phyloP scores from a whole-genome alignment of 1,140 invertebrate species.

The Micrasema minimum region DNA sequence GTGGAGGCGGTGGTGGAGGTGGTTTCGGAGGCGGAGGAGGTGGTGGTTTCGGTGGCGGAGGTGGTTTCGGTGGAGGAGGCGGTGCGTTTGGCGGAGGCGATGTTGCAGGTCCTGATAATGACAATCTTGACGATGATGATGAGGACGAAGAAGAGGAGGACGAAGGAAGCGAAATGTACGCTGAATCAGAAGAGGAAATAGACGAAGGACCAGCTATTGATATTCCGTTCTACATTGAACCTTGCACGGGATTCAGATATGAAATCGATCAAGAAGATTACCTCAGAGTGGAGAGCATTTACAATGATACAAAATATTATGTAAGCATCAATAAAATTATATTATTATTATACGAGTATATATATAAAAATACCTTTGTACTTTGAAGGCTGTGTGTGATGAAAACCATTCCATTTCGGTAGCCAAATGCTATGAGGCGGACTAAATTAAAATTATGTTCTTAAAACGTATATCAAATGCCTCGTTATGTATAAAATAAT shows the following conservation, averaged over 20 bases:
- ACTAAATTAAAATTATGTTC: no score
- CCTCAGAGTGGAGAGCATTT: conserved; percentile 83
- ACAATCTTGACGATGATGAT: conserved; percentile 12
- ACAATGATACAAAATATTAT: conserved; percentile 91
- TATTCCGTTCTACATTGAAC: conserved; percentile 82
- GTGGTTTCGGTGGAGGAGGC: no score
- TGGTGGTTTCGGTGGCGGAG: no score
- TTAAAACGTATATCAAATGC: no score
- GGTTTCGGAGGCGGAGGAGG: conserved; percentile 2
- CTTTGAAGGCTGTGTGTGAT: no score
- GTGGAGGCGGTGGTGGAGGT: no score
- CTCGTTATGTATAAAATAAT: no score
- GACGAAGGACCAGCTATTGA: conserved; percentile 18
- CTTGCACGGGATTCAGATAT: conserved; percentile 76
- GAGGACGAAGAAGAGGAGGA: conserved; percentile 10
- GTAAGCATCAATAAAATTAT: conserved; percentile 58
- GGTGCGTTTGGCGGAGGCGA: conserved; percentile 52
- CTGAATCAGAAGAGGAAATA: conserved; percentile 46
- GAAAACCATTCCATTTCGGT: no score
- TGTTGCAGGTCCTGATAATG: conserved; percentile 30
- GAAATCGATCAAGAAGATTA: conserved; percentile 73
- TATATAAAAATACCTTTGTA: no score
- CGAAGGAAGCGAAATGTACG: conserved; percentile 1
- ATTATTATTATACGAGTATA: no score
- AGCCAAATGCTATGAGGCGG: no score